Conservation (phyloP, 2,888 invertebrate genomes). For the Drosophila ustulata region DNA sequence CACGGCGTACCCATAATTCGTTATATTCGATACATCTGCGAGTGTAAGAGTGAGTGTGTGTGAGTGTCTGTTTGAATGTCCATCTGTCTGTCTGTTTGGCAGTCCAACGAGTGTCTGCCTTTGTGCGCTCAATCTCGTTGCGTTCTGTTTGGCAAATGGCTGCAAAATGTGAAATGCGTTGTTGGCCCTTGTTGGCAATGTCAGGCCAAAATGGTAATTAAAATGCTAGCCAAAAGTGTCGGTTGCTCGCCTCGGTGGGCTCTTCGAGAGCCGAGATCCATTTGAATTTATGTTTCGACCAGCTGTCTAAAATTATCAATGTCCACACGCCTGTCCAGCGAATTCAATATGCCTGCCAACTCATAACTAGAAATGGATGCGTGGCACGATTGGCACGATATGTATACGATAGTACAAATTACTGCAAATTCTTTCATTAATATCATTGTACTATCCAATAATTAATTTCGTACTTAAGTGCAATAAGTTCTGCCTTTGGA, state of each 20-base stretch:
- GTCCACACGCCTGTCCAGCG: constrained; percentile 29
- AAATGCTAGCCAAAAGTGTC: constrained; percentile 69
- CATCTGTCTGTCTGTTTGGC: background rate
- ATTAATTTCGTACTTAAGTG: too few species aligned
- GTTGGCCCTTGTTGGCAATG: constrained; percentile 20
- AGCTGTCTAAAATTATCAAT: constrained; percentile 51
- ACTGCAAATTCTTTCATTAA: too few species aligned
- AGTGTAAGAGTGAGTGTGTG: background rate
- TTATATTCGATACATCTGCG: constrained; percentile 19
- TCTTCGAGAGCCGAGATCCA: constrained; percentile 10
- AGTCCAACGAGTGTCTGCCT: constrained; percentile 12
- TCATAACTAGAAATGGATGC: background rate
- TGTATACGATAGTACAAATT: too few species aligned
- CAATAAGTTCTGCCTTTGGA: too few species aligned
- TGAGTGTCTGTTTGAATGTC: background rate
- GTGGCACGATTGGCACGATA: constrained; percentile 5
- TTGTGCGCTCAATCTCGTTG: constrained; percentile 54
- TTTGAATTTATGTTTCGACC: constrained; percentile 33
- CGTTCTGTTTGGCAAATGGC: constrained; percentile 61
- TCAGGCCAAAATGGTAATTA: constrained; percentile 65
- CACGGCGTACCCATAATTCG: constrained; percentile 38
- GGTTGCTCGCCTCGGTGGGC: constrained; percentile 44
- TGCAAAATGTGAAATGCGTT: constrained; percentile 61
- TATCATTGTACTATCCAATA: too few species aligned
- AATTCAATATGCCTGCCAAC: constrained; percentile 24